phyloP scores from a whole-genome alignment of 2,797 vertebrate species.

The Nannoperca obscura region DNA sequence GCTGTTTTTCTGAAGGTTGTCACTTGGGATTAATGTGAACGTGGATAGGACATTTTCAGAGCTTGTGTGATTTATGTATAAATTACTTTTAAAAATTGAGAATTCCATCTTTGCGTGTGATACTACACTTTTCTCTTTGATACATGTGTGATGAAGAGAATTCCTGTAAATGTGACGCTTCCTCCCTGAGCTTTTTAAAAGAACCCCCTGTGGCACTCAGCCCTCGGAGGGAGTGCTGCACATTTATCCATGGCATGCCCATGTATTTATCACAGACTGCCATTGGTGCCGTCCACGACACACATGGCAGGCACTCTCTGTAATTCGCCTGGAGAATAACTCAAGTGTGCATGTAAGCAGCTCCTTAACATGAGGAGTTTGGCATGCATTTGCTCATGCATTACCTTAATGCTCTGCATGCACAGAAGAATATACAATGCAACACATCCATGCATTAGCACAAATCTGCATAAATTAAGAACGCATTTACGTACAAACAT shows the following conservation, averaged over 20 bases:
- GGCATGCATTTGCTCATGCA: constrained; percentile 39
- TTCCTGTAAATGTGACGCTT: constrained; percentile 48
- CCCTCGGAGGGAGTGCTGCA: constrained; percentile 28
- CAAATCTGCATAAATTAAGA: constrained; percentile 16
- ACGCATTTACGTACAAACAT: constrained; percentile 20
- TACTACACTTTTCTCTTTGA: constrained; percentile 13
- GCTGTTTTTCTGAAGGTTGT: constrained; percentile 3
- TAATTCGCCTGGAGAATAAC: constrained; percentile 57
- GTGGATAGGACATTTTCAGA: background rate
- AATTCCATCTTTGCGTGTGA: background rate
- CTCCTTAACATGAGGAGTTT: constrained; percentile 42
- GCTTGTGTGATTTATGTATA: background rate
- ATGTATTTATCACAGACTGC: constrained; percentile 48
- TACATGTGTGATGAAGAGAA: constrained; percentile 20
- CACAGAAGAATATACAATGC: constrained; percentile 23
- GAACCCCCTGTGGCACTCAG: constrained; percentile 44
- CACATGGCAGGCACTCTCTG: constrained; percentile 37
- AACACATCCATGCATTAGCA: background rate
- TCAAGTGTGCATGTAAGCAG: constrained; percentile 53
- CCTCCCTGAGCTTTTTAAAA: constrained; percentile 46
- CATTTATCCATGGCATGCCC: constrained; percentile 44
- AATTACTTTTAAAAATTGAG: background rate
- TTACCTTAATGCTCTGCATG: constrained; percentile 10
- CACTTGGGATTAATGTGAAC: constrained; percentile 1
- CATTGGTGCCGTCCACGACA: constrained; percentile 42